Evolutionary conservation across 2,888 invertebrate genomes (phyloP).

Genomic region (Trichacis sp.): DNA sequence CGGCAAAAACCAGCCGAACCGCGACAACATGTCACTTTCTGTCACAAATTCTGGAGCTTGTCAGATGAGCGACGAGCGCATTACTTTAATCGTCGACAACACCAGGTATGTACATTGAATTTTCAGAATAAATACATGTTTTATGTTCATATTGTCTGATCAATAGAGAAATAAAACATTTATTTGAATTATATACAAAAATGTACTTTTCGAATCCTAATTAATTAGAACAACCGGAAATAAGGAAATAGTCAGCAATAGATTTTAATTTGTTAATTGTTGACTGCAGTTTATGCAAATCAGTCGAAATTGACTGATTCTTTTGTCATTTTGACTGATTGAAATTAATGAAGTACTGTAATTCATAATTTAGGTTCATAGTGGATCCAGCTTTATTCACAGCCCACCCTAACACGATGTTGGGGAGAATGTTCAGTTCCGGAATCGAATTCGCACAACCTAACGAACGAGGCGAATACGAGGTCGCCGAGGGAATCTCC

Average conservation of each 20-base stretch:
- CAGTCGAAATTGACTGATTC: too few species aligned
- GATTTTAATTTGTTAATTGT: too few species aligned
- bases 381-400: constrained; percentile 93
- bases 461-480: constrained; percentile 96
- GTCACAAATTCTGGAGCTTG: constrained; percentile 67
- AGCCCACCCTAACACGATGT: constrained; percentile 97
- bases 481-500: constrained; percentile 96
- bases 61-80: constrained; percentile 77
- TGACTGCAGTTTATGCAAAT: too few species aligned
- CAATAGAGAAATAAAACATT: too few species aligned
- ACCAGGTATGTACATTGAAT: constrained; percentile 72
- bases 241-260: too few species aligned
- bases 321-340: too few species aligned
- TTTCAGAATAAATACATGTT: background rate
- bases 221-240: too few species aligned
- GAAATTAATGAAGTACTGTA: too few species aligned
- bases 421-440: constrained; percentile 98
- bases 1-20: constrained; percentile 59
- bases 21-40: constrained; percentile 56
- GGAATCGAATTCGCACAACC: constrained; percentile 92
- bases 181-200: too few species aligned
- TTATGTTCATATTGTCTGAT: too few species aligned
- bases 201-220: too few species aligned
- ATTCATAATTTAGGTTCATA: too few species aligned
- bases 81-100: constrained; percentile 96